Percentiles rank a stretch among this genome's conserved stretches.
Conservation (phyloP, 2,113 vertebrate species). For the Alosa alosa region DNA sequence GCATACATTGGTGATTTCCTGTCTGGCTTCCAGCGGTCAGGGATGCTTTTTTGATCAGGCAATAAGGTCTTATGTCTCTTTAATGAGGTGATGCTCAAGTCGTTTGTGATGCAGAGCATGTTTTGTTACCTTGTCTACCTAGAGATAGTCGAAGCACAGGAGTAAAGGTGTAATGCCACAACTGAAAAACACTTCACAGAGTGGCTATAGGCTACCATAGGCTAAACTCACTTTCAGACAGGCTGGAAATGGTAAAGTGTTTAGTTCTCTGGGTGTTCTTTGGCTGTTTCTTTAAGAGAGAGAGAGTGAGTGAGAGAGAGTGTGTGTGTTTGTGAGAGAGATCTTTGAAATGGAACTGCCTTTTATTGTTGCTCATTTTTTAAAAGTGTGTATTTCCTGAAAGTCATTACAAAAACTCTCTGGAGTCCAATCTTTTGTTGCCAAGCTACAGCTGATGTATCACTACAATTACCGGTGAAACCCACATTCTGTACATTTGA, state of each 20-base stretch:
- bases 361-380: constrained; percentile 12
- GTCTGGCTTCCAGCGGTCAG: neutral
- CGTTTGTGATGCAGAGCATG: neutral
- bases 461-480: constrained; percentile 11
- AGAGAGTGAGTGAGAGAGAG: neutral
- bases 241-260: neutral
- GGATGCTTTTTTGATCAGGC: neutral
- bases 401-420: constrained; percentile 6
- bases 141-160: neutral
- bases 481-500: constrained; percentile 16
- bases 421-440: neutral
- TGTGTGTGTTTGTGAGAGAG: neutral
- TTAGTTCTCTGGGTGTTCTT: neutral
- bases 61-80: neutral
- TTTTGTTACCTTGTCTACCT: neutral
- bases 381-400: neutral
- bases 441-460: neutral
- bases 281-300: neutral
- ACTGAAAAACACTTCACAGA: neutral
- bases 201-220: neutral
- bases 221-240: neutral
- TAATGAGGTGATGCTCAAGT: neutral
- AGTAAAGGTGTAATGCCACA: neutral
- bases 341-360: neutral
- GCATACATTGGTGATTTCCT: neutral